Base-by-base conservation (phyloP, 2,113 vertebrate genomes). In the Plestiodon gilberti region DNA sequence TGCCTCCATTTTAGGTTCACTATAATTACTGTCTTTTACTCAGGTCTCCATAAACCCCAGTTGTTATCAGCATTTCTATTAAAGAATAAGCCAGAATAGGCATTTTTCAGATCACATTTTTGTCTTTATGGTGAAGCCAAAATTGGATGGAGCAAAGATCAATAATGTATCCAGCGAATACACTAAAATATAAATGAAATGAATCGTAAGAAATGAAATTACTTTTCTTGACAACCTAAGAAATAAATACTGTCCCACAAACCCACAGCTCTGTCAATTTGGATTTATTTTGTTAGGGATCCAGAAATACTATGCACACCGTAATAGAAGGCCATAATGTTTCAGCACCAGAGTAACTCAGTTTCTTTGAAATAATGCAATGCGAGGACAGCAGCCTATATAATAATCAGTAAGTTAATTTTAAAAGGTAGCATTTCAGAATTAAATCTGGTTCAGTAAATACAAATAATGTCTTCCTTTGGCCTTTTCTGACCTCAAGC, bases 131-230 rank as follows among this genome's bases (percentile, higher is more conserved):
- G 86, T 74, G 92, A 90, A 91, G 74, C 74, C 86, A 87, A 93
- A 95, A 94, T 95, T 95, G 91, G 84, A 94, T 93, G 90, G 83
- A 95, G 57, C 74, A 92, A 86, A 84, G 91, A 96, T 96, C 96
- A 94, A 93, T 96, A 95, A 89, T 81, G 61, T 93, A 93, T 93
- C 90, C 82, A 89, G 86, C 88, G 93, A 96, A 96, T 94, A 95
- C 77, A 87, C 48, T 90, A 82, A 87, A 79, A 0, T 92, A 90
- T 88, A 95, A 94, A 92, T 94, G 90, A 95, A 95, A 96, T 94
- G 73, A 94, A 94, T 95, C 89, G 89, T 89, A 91, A 91, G 89
- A 93, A 96, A 94, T 95, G 82, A 95, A 94, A 95, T 93, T 2
- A 86, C 90, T 94, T 93, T 40, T 91, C 55, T 62, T 94, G 93